These are phyloP conservation scores for Holotrichia oblita DNA, from an alignment of 1,140 invertebrate species.

Conservation along the genomic window DNA sequence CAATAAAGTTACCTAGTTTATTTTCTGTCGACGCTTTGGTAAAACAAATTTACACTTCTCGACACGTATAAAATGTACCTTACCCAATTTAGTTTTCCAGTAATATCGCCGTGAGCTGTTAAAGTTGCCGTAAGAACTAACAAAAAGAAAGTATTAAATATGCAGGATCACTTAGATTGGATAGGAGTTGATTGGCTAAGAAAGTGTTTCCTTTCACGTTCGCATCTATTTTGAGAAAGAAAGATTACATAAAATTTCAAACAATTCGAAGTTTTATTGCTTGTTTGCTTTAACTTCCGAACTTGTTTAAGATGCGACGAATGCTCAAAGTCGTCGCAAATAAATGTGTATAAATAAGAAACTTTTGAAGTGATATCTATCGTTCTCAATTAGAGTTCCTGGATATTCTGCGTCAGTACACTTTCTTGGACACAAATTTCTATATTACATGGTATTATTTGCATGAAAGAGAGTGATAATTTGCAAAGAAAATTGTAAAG, in stretches of 20 bases:
- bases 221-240: not conserved
- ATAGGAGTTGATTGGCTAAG: not conserved
- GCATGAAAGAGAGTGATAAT: no score
- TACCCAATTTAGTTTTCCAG: not conserved
- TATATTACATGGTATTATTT: no score
- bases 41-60: not conserved
- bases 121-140: not conserved
- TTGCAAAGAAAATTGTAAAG: no score
- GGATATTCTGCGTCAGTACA: no score
- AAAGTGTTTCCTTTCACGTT: not conserved
- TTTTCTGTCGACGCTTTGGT: not conserved
- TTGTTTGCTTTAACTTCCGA: not conserved
- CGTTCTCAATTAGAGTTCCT: no score
- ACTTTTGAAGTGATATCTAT: no score
- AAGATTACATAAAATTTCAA: constrained; percentile 9
- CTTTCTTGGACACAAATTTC: no score
- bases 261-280: not conserved
- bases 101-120: not conserved
- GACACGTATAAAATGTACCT: not conserved
- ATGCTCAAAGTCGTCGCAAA: no score
- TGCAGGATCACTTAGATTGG: not conserved
- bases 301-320: not conserved
- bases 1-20: no score
- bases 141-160: not conserved
- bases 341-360: no score